Base-by-base conservation (phyloP, 2,113 vertebrate species). In the Passer domesticus region DNA sequence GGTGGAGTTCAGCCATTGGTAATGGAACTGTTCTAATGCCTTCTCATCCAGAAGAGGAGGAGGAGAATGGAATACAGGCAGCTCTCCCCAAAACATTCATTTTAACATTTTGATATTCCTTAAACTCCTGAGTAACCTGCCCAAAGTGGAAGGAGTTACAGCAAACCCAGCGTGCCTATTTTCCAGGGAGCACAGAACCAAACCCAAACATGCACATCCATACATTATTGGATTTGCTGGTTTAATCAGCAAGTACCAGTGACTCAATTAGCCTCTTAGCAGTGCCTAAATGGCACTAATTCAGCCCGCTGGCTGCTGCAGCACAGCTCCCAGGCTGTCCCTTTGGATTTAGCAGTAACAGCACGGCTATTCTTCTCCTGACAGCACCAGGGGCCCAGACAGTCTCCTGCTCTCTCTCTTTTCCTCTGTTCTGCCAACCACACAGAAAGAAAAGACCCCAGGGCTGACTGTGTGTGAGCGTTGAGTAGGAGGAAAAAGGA, bases 361-460 rank as follows among this genome's bases (percentile, higher is more conserved):
- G 95, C 95, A 64, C 39, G 3, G 52, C 96, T 85, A 94, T 93
- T 96, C 90, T 97, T 94, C 94, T 95, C 85, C 18, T 92, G 92
- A 95, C 95, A 97, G 95, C 90, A 91, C 89, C 31, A 89, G 93
- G 92, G 95, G 87, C 95, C 97, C 95, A 96, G 95, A 89, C 95
- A 82, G 93, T 82, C 94, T 97, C 95, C 94, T 83, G 22, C 90
- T 88, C 92, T 58, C 87, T 77, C 96, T 60, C 90, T 85, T 33
- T 81, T 46, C 79, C 94, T 94, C 96, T 95, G 62, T 94, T 95
- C 96, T 94, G 95, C 92, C 94, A 96, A 89, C 89, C 96, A 94
- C 95, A 96, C 92, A 96, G 95, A 96, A 94, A 96, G 95, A 95
- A 96, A 96, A 93, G 95, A 96, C 94, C 96, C 95, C 90, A 94